Evolutionary conservation across 2,113 vertebrate genomes (phyloP), one percentile per base, ranked within the genome.

Genomic region (Panthera uncia): DNA sequence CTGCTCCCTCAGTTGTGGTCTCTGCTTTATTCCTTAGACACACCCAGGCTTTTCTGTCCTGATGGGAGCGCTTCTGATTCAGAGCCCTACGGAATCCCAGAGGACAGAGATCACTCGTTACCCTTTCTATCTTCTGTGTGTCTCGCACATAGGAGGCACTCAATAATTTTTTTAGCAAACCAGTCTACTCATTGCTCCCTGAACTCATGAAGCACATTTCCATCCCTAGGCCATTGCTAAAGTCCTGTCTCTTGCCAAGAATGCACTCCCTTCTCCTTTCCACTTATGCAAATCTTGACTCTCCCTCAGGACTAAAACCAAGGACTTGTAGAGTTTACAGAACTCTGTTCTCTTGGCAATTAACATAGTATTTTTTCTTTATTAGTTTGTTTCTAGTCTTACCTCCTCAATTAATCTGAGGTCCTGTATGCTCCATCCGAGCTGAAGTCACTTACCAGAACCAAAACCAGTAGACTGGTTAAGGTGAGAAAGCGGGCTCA

Each of bases 211-310:
- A 80, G n/a, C 84, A 82, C 95, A 63, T 89, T 92, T 38, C 91
- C 81, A 7, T 55, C 83, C 74, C 25, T 0, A 6, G 88, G 73
- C 7, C 48, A 55, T 76, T 21, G 38, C 63, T 78, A 71, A 81
- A 66, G 18, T 61, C 80, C 78, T 31, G 50, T 61, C 68, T 83
- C n/a, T 65, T 91, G 94, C 76, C 91, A 96, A 88, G 84, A 96
- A 96, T 52, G 97, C 25, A 55, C 55, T 97, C n/a, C 21, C 45
- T 79, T 69, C 52, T 92, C 38, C 31, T 89, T 94, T 88, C 95
- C 84, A 91, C 79, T 89, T 91, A 85, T 94, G 95, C 84, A 88
- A 97, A 92, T 93, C 61, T 69, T 73, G 79, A 38, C 84, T 45
- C 14, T 73, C 36, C 41, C 88, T 68, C 21, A 9, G 18, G 57